Base-by-base conservation (phyloP, 2,113 vertebrate species). In the Caranx ignobilis region DNA sequence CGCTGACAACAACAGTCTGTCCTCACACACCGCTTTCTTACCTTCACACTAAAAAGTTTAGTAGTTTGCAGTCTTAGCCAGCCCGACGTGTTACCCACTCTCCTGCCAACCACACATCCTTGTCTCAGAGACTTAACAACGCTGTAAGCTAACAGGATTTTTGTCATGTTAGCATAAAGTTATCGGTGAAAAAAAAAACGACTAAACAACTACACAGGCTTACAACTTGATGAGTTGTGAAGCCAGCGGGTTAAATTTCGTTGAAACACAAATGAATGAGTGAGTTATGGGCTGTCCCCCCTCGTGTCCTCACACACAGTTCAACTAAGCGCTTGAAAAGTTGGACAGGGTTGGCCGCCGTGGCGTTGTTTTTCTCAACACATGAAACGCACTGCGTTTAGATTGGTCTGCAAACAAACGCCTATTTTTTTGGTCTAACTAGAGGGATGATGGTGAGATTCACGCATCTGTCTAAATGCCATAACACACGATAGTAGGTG, bases 101-200 rank as follows among this genome's bases (percentile, higher is more conserved):
- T 83, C 64, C 76, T 84, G 18, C 91, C 94, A 85, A 93, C 84
- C 77, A 94, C 86, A 88, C 91, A 81, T 34, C 94, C 94, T 45
- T 61, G 91, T 86, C 93, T 96, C 84, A 97, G 89, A 26, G 93
- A 91, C 91, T 92, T 96, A 62, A 94, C 89, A 54, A 95, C 87
- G 89, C 94, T 95, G 91, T 78, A 96, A 78, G 94, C 96, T 76
- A 95, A 93, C 89, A 97, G 91, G 86, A 98, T 96, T 88, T 94
- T 96, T 79, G 94, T 95, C 97, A 97, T 97, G 13, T 86, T 92
- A 74, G 13, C 57, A 9, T 35, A 3, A 41, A 69, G 47, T 50
- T 15, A 26, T n/a, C 11, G 48, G 10, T n/a, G 45, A 12, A 12
- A 16, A 50, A 8, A n/a, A 48, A 16, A 13, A 13, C 15, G 35